phyloP scores from a whole-genome alignment of 2,888 invertebrate species.

The Mimas tiliae region DNA sequence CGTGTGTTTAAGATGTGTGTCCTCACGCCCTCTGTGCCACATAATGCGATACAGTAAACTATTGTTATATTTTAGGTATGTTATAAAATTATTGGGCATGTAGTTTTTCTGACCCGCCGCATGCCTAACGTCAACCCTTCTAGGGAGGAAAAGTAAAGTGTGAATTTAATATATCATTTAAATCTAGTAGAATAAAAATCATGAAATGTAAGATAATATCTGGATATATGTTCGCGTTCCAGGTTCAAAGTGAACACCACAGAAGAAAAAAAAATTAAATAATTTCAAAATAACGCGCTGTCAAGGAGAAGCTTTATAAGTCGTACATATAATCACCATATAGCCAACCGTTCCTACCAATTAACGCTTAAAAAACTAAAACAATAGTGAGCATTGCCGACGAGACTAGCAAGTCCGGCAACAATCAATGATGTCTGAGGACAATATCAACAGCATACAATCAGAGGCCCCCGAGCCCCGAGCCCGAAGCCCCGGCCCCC shows the following conservation, averaged over 20 bases:
- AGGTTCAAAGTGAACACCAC: too few relatives aligned
- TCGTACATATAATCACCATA: too few relatives aligned
- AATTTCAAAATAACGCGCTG: too few relatives aligned
- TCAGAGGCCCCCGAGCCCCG: slow-evolving; percentile 31
- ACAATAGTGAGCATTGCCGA: neutral
- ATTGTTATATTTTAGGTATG: neutral
- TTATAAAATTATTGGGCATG: neutral
- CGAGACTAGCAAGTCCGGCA: slow-evolving; percentile 33
- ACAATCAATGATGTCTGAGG: slow-evolving; percentile 44
- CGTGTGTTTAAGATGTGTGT: slow-evolving; percentile 21
- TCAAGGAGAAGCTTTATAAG: too few relatives aligned
- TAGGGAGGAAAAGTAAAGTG: too few relatives aligned
- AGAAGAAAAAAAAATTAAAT: too few relatives aligned
- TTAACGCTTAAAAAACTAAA: neutral
- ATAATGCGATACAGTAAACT: neutral
- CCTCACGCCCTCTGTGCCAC: slow-evolving; percentile 20
- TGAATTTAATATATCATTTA: too few relatives aligned
- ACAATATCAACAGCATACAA: slow-evolving; percentile 50
- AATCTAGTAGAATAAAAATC: neutral
- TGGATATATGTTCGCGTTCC: too few relatives aligned
- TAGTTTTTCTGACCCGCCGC: too few relatives aligned
- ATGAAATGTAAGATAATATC: too few relatives aligned
- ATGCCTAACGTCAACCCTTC: too few relatives aligned
- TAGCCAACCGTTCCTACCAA: too few relatives aligned
- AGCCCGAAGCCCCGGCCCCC: neutral